Evolutionary conservation across 2,888 invertebrate genomes (phyloP).

Genomic region (Panopea generosa): DNA sequence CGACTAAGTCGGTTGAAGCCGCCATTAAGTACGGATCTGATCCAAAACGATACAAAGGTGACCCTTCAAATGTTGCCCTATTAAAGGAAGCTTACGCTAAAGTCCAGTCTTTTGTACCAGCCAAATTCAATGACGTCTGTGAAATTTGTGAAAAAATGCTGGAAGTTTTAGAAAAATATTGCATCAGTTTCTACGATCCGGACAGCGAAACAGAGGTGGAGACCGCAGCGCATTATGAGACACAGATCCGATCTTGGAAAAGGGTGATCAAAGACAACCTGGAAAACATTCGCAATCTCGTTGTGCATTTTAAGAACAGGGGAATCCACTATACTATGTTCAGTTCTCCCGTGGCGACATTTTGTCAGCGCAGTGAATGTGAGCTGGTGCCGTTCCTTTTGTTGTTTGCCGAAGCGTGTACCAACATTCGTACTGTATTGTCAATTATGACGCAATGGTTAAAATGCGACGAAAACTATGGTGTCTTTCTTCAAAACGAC

Average conservation of each 20-base stretch:
- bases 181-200: slow-evolving; percentile 79
- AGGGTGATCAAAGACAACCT: slow-evolving; percentile 65
- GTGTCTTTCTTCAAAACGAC: slow-evolving; percentile 76
- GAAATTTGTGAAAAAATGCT: slow-evolving; percentile 70
- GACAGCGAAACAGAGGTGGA: slow-evolving; percentile 74
- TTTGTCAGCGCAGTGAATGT: slow-evolving; percentile 73
- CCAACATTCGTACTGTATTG: slow-evolving; percentile 75
- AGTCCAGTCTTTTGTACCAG: neutral
- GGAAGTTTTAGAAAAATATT: slow-evolving; percentile 76
- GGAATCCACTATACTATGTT: slow-evolving; percentile 69
- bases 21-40: slow-evolving; percentile 68
- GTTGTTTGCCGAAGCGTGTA: slow-evolving; percentile 79
- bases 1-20: slow-evolving; percentile 71
- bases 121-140: slow-evolving; percentile 46
- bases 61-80: slow-evolving; percentile 66
- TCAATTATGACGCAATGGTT: slow-evolving; percentile 77
- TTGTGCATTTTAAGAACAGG: slow-evolving; percentile 68
- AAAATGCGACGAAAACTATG: slow-evolving; percentile 78
- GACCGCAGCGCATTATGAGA: slow-evolving; percentile 78
- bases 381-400: slow-evolving; percentile 76
- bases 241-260: slow-evolving; percentile 70
- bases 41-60: slow-evolving; percentile 71
- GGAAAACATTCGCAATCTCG: slow-evolving; percentile 61
- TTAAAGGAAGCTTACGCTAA: slow-evolving; percentile 76
- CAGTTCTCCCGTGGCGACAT: slow-evolving; percentile 67